Evolutionary conservation across 2,888 invertebrate genomes (phyloP).

Genomic region (Neocrepidodera transversa): DNA sequence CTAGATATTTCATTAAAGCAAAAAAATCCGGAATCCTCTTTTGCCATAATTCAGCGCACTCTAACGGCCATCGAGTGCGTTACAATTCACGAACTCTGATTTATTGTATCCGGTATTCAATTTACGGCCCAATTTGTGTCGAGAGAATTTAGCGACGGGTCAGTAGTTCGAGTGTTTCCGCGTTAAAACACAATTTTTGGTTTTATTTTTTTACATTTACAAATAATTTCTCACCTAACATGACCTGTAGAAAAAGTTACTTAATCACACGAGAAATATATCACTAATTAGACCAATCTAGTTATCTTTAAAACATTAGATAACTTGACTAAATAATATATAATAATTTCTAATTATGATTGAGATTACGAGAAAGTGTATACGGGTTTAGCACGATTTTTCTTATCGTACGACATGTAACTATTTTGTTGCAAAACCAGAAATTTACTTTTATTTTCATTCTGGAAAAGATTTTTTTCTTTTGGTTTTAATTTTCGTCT

Average conservation of each 20-base stretch:
- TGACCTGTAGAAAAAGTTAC: no score
- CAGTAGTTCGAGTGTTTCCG: slow-evolving; percentile 38
- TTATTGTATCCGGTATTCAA: slow-evolving; percentile 59
- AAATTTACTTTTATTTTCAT: neutral
- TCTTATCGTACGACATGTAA: neutral
- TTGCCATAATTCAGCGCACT: slow-evolving; percentile 34
- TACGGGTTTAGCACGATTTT: neutral
- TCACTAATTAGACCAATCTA: neutral
- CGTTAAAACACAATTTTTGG: slow-evolving; percentile 31
- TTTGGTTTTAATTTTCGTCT: neutral
- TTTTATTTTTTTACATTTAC: no score
- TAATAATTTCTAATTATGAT: slow-evolving; percentile 1
- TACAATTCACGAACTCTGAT: slow-evolving; percentile 56
- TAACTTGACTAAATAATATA: slow-evolving; percentile 3
- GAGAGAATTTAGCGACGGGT: slow-evolving; percentile 59
- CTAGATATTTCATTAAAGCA: slow-evolving; percentile 55
- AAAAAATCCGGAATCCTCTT: slow-evolving; percentile 57
- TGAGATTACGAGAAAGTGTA: neutral
- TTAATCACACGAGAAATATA: neutral
- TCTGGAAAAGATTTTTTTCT: neutral
- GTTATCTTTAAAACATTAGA: slow-evolving; percentile 1
- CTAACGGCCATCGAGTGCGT: slow-evolving; percentile 45
- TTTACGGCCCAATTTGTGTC: slow-evolving; percentile 61
- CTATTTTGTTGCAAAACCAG: neutral
- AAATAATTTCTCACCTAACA: no score